Evolutionary conservation across 2,113 vertebrate species (phyloP), one percentile per base, ranked within the genome.

Genomic region (Callospermophilus lateralis): DNA sequence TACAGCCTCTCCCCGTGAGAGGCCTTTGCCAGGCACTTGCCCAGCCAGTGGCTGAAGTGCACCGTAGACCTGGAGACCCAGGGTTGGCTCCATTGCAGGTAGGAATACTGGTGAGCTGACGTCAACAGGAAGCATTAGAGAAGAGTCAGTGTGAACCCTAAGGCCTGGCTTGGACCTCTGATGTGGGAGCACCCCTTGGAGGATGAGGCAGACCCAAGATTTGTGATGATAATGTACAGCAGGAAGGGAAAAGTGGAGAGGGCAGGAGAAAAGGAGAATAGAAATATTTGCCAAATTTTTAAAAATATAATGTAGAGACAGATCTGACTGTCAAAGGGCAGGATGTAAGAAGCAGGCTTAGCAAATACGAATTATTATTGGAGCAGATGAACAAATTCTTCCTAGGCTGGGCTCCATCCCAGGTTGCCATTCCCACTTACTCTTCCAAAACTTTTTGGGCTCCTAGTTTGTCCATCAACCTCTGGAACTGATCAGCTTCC

Each of bases 381-480:
- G 68, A 37, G 13, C 48, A 74, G 77, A 32, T 2, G 8, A 76
- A n/a, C 19, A 55, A 65, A 30, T 1, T 7, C 34, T 42, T 39
- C 13, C 6, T 0, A 16, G 55, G 28, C 48, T 28, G 51, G 37
- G 32, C 16, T 37, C 78, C 32, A 0, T 10, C 19, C 48, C 5
- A 16, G 4, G 3, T 24, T 9, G 0, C 55, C 13, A 28, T 45
- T 22, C 1, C 39, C 58, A 97, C 99, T 99, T 98, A 99, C 99
- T 99, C 99, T 97, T 99, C 98, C 97, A 99, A 98, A 96, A 99
- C 92, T 1, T 97, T 99, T 85, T 98, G 99, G 70, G 99, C 99
- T 92, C 99, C 99, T 10, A 99, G 98, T 37, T 78, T 98, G 84
- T 99, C 99, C 99, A 99, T 99, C 20, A 99, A 98, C 98, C 98